Conservation (phyloP, 2,113 vertebrate genomes). For the Notarius quadriscutis region DNA sequence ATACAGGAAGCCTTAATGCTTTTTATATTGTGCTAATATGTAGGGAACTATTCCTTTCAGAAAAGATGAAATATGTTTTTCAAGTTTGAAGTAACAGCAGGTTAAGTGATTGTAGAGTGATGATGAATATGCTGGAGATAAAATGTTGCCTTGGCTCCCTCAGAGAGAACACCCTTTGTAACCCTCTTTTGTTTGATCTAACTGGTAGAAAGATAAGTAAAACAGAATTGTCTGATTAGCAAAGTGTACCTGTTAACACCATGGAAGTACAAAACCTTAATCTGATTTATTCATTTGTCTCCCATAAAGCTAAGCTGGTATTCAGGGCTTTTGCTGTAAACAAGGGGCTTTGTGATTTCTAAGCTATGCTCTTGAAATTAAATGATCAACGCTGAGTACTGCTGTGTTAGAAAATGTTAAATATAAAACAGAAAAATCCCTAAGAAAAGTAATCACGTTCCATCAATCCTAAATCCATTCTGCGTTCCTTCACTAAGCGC, state of each 20-base stretch:
- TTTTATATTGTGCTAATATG: neutral
- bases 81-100: neutral
- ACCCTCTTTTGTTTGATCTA: neutral
- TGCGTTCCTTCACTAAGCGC: neutral
- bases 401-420: constrained; percentile 12
- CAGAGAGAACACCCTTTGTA: neutral
- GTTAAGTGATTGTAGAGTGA: neutral
- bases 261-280: constrained; percentile 24
- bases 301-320: neutral
- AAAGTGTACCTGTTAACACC: constrained; percentile 15
- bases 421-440: constrained; percentile 20
- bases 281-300: constrained; percentile 13
- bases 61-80: neutral
- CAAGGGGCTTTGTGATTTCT: neutral
- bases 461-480: constrained; percentile 17
- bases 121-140: constrained; percentile 18
- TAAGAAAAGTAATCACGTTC: constrained; percentile 6
- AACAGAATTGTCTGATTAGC: constrained; percentile 13
- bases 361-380: neutral
- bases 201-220: neutral
- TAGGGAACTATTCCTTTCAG: neutral
- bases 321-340: neutral
- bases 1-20: neutral
- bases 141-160: neutral
- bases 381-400: neutral